A percentile compares a stretch with the other conserved stretches of the same genome.
phyloP scores from a whole-genome alignment of 92 coral and sea anemone genomes.

The Phymanthus crucifer region DNA sequence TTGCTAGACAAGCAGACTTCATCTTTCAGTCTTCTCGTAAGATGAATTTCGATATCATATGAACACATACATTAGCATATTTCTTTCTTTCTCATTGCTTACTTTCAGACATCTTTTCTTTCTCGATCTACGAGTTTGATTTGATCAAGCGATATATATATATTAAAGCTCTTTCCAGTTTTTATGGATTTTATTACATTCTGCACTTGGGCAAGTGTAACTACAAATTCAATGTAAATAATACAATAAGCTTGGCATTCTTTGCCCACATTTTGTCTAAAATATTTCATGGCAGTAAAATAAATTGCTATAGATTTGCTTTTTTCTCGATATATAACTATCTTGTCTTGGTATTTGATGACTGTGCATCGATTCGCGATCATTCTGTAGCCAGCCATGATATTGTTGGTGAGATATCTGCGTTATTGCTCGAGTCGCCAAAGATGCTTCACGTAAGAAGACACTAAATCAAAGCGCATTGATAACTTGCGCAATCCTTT shows the following conservation, averaged over 20 bases:
- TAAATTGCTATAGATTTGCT: conserved; percentile 49
- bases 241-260: conserved; percentile 29
- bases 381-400: neutral
- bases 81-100: neutral
- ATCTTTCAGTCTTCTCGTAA: conserved; percentile 18
- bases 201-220: conserved; percentile 23
- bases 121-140: conserved; percentile 13
- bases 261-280: conserved; percentile 41
- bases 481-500: neutral
- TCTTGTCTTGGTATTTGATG: neutral
- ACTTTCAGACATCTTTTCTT: neutral
- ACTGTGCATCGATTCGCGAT: neutral
- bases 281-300: conserved; percentile 52
- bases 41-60: conserved; percentile 11
- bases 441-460: neutral
- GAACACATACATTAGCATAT: conserved; percentile 18
- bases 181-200: conserved; percentile 40
- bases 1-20: conserved; percentile 25
- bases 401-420: neutral
- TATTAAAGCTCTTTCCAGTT: neutral
- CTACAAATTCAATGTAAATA: conserved; percentile 31
- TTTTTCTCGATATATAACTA: conserved; percentile 18
- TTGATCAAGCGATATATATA: neutral
- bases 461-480: neutral
- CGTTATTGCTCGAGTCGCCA: neutral